Evolutionary conservation across 2,797 vertebrate genomes (phyloP).

Genomic region (Podarcis siculus): DNA sequence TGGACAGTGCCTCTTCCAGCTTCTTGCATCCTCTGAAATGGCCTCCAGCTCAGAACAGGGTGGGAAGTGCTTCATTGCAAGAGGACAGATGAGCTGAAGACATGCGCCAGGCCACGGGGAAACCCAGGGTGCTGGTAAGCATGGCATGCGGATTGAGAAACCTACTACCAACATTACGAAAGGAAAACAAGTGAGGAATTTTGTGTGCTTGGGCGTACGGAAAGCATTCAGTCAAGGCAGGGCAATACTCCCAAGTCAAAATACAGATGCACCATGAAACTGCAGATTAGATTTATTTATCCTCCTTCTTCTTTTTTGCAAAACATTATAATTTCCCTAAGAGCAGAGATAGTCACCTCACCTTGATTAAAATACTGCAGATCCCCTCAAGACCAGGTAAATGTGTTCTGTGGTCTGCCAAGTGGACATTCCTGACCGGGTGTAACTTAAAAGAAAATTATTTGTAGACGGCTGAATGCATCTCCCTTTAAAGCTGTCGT

Average conservation of each 20-base stretch:
- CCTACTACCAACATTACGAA: neutral
- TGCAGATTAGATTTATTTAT: no score
- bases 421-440: no score
- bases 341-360: neutral
- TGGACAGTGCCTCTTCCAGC: neutral
- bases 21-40: neutral
- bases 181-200: neutral
- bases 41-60: neutral
- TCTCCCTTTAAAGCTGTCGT: no score
- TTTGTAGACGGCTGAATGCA: no score
- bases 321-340: neutral
- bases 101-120: no score
- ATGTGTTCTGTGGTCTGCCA: no score
- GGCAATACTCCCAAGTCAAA: no score
- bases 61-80: neutral
- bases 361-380: neutral
- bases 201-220: neutral
- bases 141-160: neutral
- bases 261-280: no score
- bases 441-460: no score
- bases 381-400: neutral
- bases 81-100: neutral
- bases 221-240: no score
- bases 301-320: no score
- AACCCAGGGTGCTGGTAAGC: neutral